A percentile compares a stretch with the other conserved stretches of the same genome.
phyloP scores from a whole-genome alignment of 2,113 vertebrate species.

The Mohoua ochrocephala region DNA sequence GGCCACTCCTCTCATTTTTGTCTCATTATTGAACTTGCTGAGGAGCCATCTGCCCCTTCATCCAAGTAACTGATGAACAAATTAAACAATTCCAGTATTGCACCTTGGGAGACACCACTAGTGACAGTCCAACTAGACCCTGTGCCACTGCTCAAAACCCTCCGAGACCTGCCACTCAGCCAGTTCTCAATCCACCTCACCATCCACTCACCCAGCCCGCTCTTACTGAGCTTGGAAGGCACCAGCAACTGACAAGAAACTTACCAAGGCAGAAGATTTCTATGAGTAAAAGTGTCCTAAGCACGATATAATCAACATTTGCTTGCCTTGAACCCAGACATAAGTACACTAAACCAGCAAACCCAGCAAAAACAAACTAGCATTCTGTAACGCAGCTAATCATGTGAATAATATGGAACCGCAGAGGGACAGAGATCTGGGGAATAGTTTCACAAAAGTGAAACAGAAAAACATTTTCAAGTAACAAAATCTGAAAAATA shows the following conservation, averaged over 20 bases:
- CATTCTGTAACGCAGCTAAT: background rate
- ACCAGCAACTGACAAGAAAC: background rate
- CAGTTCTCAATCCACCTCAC: background rate
- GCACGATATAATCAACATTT: background rate
- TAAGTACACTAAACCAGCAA: background rate
- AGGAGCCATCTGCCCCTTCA: background rate
- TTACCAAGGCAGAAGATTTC: background rate
- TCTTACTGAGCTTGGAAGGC: background rate
- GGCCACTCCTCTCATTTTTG: background rate
- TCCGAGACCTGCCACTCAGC: background rate
- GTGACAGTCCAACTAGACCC: no score
- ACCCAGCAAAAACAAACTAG: background rate
- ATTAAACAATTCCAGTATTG: background rate
- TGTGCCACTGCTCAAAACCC: background rate
- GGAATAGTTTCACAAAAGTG: background rate
- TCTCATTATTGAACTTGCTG: background rate
- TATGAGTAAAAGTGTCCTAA: background rate
- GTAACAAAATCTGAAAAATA: background rate
- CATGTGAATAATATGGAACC: background rate
- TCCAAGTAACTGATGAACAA: background rate
- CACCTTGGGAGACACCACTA: background rate
- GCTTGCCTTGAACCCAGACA: background rate
- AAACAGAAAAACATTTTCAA: background rate
- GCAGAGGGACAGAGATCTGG: background rate
- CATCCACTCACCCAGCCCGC: rapidly evolving